Evolutionary conservation across 1,140 invertebrate species (phyloP), one percentile per base, ranked within the genome.

Genomic region (Leptinotarsa undecemlineata): DNA sequence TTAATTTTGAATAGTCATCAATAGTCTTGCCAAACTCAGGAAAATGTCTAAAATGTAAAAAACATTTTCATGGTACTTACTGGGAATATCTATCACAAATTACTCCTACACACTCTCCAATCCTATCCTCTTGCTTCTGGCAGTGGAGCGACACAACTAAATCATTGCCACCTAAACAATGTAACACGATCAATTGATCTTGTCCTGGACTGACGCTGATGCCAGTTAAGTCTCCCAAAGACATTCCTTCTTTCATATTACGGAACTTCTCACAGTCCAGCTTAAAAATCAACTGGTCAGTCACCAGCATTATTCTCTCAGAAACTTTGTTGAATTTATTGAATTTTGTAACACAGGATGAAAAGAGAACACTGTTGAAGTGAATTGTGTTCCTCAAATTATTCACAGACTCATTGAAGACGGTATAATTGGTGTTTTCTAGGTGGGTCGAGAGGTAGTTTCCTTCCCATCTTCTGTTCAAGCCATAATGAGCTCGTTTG

Each of bases 101-200:
- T 60, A 94, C 88, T 21, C 96, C 97, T 33, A 99, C 89, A 17
- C 98, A 87, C 87, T 99, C 98, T 1, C 97, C 97, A 47, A 95
- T 88, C 70, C 92, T 87, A 80, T 95, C 93, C 71, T 92, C 90
- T 70, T 88, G 89, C n/a, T 86, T 81, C 4, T 83, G 83, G 21
- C 86, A 85, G 76, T 88, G 84, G 61, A 97, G 86, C 8, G 93
- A 92, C 6, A 98, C 88, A 48, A 99, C 91, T 81, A 99, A 91
- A 86, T 99, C 97, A 85, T 98, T 97, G 20, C 94, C 93, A 26
- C 90, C 90, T 75, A 92, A 91, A 4, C 96, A 91, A 84, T 98
- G 96, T 77, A 99, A 90, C 13, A 96, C 92, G 72, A 97, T 90
- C 68, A 99, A 88, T 82, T 98, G 96, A 84, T 98, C 97, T 76